Conservation (phyloP, 2,888 invertebrate genomes). For the Seira musarum region DNA sequence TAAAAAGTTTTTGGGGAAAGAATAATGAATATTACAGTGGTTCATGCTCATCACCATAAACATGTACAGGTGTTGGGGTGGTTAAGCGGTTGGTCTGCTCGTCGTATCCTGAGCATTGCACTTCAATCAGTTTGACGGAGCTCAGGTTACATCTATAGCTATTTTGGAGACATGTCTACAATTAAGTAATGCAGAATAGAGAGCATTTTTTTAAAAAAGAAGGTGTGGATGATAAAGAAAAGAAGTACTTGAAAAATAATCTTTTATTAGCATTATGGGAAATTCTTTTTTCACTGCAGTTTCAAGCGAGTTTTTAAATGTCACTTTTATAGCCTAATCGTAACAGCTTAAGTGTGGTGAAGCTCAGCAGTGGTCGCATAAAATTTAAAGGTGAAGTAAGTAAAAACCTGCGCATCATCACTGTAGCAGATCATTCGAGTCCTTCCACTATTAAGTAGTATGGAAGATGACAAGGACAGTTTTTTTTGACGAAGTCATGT, state of each 20-base stretch:
- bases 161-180: background rate
- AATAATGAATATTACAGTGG: background rate
- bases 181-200: background rate
- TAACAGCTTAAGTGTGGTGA: slow-evolving; percentile 28
- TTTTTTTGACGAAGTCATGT: slow-evolving; percentile 28
- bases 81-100: background rate
- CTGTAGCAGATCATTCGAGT: no score
- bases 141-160: background rate
- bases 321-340: slow-evolving; percentile 37
- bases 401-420: no score
- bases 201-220: background rate
- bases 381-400: background rate
- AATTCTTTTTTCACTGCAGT: slow-evolving; percentile 25
- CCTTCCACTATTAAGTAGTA: background rate
- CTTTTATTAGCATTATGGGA: slow-evolving; percentile 42
- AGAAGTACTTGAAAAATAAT: background rate
- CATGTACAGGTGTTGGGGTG: slow-evolving; percentile 50
- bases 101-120: slow-evolving; percentile 42
- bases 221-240: background rate
- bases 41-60: slow-evolving; percentile 12
- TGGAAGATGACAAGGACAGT: slow-evolving; percentile 45
- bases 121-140: slow-evolving; percentile 19
- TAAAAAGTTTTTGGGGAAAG: background rate
- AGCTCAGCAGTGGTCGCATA: background rate
- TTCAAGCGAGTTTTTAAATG: slow-evolving; percentile 51